Conservation (phyloP, 2,888 invertebrate genomes). For the Pseudococcus jackbeardsleyi region DNA sequence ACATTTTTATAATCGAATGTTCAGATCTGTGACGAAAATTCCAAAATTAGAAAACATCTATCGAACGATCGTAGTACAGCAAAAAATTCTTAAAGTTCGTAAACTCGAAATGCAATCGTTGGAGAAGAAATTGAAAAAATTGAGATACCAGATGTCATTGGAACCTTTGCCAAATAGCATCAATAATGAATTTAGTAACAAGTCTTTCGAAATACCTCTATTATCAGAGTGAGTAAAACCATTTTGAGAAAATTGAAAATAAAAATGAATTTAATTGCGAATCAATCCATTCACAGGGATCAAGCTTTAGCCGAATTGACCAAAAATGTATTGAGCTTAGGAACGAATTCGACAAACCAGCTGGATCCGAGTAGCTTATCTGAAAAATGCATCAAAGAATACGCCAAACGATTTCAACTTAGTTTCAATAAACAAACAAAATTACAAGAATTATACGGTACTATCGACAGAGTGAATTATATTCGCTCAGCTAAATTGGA, state of each 20-base stretch:
- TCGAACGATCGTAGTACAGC: conserved; percentile 41
- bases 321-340: conserved; percentile 44
- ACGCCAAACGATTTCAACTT: conserved; percentile 52
- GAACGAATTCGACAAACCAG: background rate
- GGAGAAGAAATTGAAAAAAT: conserved; percentile 13
- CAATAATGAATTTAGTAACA: background rate
- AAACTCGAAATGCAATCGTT: conserved; percentile 45
- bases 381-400: conserved; percentile 26
- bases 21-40: conserved; percentile 15
- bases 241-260: no score
- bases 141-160: conserved; percentile 17
- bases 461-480: conserved; percentile 1
- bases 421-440: conserved; percentile 42
- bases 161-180: background rate
- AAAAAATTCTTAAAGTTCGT: conserved; percentile 52
- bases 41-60: conserved; percentile 56
- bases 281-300: background rate
- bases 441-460: conserved; percentile 56
- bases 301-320: conserved; percentile 49
- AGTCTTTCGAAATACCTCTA: conserved; percentile 7
- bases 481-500: conserved; percentile 42
- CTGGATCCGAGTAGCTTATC: conserved; percentile 18
- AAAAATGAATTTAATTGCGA: no score
- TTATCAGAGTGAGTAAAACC: background rate
- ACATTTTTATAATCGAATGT: background rate